These are phyloP conservation scores for Hirudo medicinalis DNA, from an alignment of 1,140 invertebrate genomes.

Conservation along the genomic window DNA sequence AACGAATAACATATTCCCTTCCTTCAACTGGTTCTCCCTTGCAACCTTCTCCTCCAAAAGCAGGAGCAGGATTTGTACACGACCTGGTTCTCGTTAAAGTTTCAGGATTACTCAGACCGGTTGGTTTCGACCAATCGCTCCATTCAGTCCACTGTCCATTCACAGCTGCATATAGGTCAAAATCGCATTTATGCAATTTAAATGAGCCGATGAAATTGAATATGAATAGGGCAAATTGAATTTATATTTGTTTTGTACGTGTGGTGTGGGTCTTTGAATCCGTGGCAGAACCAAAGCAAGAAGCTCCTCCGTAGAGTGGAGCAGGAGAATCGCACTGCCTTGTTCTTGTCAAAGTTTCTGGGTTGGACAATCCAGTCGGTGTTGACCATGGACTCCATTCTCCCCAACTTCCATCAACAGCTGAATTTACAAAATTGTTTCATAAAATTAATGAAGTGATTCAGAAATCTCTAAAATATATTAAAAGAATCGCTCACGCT, in stretches of 20 bases:
- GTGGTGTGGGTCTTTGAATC: constrained; percentile 15
- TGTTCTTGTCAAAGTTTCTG: constrained; percentile 25
- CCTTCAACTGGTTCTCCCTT: constrained; percentile 15
- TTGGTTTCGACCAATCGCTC: constrained; percentile 41
- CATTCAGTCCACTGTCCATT: constrained; percentile 43
- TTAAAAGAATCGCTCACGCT: background rate
- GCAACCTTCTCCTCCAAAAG: constrained; percentile 35
- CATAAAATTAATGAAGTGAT: too few species aligned
- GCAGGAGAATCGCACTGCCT: constrained; percentile 30
- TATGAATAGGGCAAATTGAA: background rate
- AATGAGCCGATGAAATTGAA: background rate
- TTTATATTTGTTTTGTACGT: background rate
- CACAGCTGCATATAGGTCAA: constrained; percentile 23
- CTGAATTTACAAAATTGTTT: background rate
- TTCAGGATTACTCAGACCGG: constrained; percentile 47
- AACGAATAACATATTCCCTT: background rate
- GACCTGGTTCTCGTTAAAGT: constrained; percentile 33
- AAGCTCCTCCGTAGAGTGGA: constrained; percentile 58
- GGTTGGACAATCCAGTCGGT: constrained; percentile 31
- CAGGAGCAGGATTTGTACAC: constrained; percentile 40
- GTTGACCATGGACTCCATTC: constrained; percentile 22
- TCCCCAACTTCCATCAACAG: constrained; percentile 26
- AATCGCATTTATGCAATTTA: too few species aligned
- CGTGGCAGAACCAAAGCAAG: constrained; percentile 30
- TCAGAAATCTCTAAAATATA: too few species aligned